Evolutionary conservation across 2,888 invertebrate species (phyloP).

Genomic region (Sipha maydis): DNA sequence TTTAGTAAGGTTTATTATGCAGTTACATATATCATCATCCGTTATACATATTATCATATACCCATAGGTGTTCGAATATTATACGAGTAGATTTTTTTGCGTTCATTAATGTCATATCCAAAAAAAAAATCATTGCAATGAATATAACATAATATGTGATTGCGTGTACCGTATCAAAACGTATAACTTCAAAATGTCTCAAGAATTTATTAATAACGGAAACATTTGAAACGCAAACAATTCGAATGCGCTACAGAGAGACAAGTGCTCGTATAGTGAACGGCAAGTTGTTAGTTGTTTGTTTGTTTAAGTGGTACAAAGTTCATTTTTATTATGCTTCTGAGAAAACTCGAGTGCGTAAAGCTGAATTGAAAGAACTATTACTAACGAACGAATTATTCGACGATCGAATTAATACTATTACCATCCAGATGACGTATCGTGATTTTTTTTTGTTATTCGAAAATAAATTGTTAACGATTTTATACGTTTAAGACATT

Average conservation of each 20-base stretch:
- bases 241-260: neutral
- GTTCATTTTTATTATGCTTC: conserved; percentile 36
- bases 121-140: neutral
- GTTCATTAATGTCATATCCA: too few species aligned
- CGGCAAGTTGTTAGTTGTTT: conserved; percentile 2
- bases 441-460: neutral
- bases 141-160: neutral
- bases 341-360: conserved; percentile 24
- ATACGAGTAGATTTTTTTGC: neutral
- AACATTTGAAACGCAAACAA: conserved; percentile 27
- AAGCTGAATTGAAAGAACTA: conserved; percentile 2
- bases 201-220: conserved; percentile 29
- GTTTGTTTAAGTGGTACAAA: conserved; percentile 46
- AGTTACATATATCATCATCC: too few species aligned
- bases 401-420: neutral
- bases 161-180: too few species aligned
- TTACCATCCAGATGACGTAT: neutral
- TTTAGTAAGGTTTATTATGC: too few species aligned
- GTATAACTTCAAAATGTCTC: conserved; percentile 18
- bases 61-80: neutral
- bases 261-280: conserved; percentile 8
- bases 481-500: neutral
- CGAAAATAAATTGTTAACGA: conserved; percentile 1
- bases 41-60: too few species aligned
- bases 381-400: conserved; percentile 7